Evolutionary conservation across 2,113 vertebrate species (phyloP), one percentile per base, ranked within the genome.

Genomic region (Sorex fumeus): DNA sequence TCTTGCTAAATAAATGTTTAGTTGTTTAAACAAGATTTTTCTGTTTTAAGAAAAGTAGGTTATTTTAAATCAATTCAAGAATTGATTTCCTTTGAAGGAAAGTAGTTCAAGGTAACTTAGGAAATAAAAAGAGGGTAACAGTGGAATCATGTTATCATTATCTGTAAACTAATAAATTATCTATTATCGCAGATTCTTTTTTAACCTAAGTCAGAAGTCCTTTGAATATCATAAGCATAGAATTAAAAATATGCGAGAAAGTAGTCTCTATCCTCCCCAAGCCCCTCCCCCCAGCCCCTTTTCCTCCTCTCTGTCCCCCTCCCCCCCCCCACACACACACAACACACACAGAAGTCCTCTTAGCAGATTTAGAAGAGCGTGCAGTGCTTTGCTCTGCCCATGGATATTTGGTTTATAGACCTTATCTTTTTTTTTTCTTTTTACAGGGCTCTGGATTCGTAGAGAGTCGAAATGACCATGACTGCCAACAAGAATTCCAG

Each of bases 401-500:
- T 79, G 88, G 79, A 94, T 95, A 83, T 80, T 93, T 96, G 92
- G 75, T 69, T 97, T 45, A 89, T 30, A 75, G 62, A 21, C 95
- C 75, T 95, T 95, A 95, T 97, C 75, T 97, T 97, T 97, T 95
- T 57, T 21, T 60, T 60, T 23, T 60, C 9, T 53, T 53, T 53
- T 95, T 60, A 30, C 97, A 99, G 99, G 98, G 98, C 98, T 97
- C 98, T 94, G 97, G 97, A 94, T 92, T 96, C 97, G 97, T 97
- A 96, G 97, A 97, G 93, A 98, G 98, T 97, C 97, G 98, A 98
- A 97, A 98, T 98, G 97, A 99, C 98, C 98, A 99, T 99, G 99
- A 99, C 99, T 97, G 99, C 99, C 98, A 99, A 99, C 99, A 99
- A 99, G 98, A 99, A 98, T 97, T 98, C 98, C 97, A 98, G 98